These are phyloP conservation scores for Sibirionetta formosa DNA, from an alignment of 2,797 vertebrate genomes.

Conservation along the genomic window DNA sequence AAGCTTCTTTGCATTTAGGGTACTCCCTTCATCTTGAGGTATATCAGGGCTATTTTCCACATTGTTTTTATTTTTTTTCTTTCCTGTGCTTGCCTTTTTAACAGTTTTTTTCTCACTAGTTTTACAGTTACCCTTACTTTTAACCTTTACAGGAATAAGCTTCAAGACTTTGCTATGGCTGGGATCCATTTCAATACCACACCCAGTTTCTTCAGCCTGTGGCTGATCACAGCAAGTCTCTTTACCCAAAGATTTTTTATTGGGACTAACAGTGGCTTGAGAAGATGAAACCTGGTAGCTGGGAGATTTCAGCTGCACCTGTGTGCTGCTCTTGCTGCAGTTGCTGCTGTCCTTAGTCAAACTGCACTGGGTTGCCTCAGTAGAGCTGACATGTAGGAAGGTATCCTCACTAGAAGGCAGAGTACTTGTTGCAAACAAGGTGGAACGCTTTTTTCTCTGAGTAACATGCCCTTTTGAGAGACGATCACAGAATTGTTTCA, in stretches of 20 bases:
- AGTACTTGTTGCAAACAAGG: slow-evolving; percentile 32
- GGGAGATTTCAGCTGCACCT: not conserved
- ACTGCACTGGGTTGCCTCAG: not conserved
- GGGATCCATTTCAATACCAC: not conserved
- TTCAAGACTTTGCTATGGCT: not conserved
- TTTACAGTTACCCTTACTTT: slow-evolving; percentile 45
- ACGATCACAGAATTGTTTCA: not conserved
- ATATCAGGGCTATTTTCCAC: not conserved
- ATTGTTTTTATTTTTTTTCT: not conserved
- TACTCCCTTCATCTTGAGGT: not conserved
- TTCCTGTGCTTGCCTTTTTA: slow-evolving; percentile 22
- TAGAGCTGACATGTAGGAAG: not conserved
- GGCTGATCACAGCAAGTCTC: not conserved
- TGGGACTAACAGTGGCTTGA: not conserved
- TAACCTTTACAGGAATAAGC: slow-evolving; percentile 39
- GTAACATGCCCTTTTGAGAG: slow-evolving; percentile 53
- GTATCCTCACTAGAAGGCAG: not conserved
- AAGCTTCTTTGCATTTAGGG: not conserved
- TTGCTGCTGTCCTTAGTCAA: not conserved
- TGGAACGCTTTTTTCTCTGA: slow-evolving; percentile 62
- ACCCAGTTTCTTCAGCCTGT: slow-evolving; percentile 6
- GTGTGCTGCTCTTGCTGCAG: not conserved
- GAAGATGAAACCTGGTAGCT: not conserved
- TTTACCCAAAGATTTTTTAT: not conserved
- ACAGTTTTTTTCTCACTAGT: not conserved